phyloP scores from a whole-genome alignment of 2,888 invertebrate species.

The Trachelus iudaicus region DNA sequence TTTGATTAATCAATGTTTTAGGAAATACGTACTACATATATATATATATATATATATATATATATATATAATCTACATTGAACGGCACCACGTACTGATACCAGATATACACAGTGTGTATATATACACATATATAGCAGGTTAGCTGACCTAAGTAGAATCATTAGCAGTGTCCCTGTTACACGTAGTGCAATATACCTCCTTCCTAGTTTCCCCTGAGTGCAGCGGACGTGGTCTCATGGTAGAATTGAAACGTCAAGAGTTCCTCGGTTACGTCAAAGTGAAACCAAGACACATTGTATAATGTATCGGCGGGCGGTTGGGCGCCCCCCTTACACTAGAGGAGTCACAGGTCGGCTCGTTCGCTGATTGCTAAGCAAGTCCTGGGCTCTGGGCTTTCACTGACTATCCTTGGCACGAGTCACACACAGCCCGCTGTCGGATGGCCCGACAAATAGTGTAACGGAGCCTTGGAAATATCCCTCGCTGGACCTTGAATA shows the following conservation, averaged over 20 bases:
- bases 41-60: too few species aligned
- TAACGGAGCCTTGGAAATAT: not conserved
- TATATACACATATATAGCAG: not conserved
- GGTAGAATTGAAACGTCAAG: slow-evolving; percentile 16
- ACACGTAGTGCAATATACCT: not conserved
- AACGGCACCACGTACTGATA: not conserved
- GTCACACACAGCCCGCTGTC: not conserved
- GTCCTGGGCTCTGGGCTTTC: not conserved
- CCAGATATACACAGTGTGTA: not conserved
- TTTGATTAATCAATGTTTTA: not conserved
- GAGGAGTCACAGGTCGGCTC: not conserved
- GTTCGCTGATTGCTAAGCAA: not conserved
- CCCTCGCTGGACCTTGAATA: slow-evolving; percentile 1
- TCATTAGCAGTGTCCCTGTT: not conserved
- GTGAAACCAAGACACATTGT: slow-evolving; percentile 32
- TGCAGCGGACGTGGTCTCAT: slow-evolving; percentile 11
- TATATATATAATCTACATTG: not conserved
- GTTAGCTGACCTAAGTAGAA: not conserved
- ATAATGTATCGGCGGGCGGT: slow-evolving; percentile 20
- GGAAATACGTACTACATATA: too few species aligned
- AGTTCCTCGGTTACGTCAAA: slow-evolving; percentile 32
- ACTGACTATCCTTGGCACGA: slow-evolving; percentile 2
- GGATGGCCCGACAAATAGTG: not conserved
- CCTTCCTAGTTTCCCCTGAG: not conserved
- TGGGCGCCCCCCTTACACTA: not conserved